Base-by-base conservation (phyloP, 2,888 invertebrate species). In the Ptychoptera albimana region DNA sequence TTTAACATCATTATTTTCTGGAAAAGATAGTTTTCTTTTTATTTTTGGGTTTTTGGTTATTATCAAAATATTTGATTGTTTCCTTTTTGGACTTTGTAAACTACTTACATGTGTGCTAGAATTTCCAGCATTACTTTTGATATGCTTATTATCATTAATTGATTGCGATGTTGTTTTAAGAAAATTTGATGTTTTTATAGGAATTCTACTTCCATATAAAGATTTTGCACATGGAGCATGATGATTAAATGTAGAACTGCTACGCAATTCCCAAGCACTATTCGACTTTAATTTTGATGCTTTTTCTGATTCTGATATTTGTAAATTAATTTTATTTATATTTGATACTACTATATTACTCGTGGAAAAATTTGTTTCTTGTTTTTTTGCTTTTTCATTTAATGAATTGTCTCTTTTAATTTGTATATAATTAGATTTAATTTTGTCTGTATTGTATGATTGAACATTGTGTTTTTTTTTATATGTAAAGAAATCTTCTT, bases 171-270 rank as follows among this genome's bases (percentile, higher is more conserved):
- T 32, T 32, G 32, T 32, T 7, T 9, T 32, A 32, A n/a, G 4
- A 7, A 9, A 32, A 7, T 9, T n/a, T 32, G n/a, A 7, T 32
- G 32, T 32, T 40, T 52, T 57, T 13, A 75, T 71, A 57, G 75
- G 75, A 61, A 75, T 75, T 66, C 74, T 74, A 57, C 74, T 75
- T 41, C 70, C 69, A 65, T 72, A 72, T 53, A 70, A 68, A 63
- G 71, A 63, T 15, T 50, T 44, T n/a, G 41, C 44, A 30, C 48
- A 48, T 13, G 44, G 46, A 43, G 10, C 11, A 9, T 37, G 40
- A 30, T 12, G 47, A 37, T 13, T 38, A 10, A n/a, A 9, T 32
- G 37, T 36, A 32, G 4, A 7, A 32, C 9, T 32, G 9, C n/a
- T 32, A 13, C 70, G 67, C 52, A 72, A 63, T 61, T 72, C 72